Percentiles rank a stretch among this genome's conserved stretches.
Evolutionary conservation across 2,888 invertebrate genomes (phyloP).

Genomic region (Lasioglossum figueresi): DNA sequence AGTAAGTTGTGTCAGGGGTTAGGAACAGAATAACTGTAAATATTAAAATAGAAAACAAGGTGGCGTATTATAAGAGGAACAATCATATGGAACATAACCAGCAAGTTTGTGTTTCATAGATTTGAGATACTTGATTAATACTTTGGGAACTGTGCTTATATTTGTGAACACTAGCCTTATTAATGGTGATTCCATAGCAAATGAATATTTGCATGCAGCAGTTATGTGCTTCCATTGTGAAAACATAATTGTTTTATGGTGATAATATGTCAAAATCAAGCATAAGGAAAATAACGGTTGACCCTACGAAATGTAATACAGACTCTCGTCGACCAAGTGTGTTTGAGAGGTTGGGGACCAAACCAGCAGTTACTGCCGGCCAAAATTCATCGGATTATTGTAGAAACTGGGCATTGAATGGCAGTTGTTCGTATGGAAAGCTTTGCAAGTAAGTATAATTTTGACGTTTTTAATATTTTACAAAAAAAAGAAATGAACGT

Average conservation of each 20-base stretch:
- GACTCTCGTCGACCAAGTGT: conserved; percentile 90
- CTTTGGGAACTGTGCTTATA: conserved; percentile 13
- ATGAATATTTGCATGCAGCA: conserved; percentile 75
- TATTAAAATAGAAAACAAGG: conserved; percentile 11
- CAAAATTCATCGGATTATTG: conserved; percentile 88
- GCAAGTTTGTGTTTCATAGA: conserved; percentile 7
- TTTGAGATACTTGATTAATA: conserved; percentile 22
- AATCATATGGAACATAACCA: conserved; percentile 20
- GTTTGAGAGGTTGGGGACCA: conserved; percentile 92
- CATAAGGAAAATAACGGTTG: conserved; percentile 91
- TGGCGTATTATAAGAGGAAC: neutral
- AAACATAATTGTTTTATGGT: conserved; percentile 82
- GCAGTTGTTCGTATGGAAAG: conserved; percentile 91
- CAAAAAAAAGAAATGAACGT: neutral
- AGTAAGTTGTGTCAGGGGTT: conserved; percentile 19
- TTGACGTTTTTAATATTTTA: conserved; percentile 20
- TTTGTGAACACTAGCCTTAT: conserved; percentile 30
- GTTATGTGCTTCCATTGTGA: conserved; percentile 82
- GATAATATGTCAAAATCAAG: conserved; percentile 88
- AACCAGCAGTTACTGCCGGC: conserved; percentile 85
- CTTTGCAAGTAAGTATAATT: conserved; percentile 87
- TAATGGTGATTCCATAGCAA: conserved; percentile 66
- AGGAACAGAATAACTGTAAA: conserved; percentile 34
- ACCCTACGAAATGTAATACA: conserved; percentile 88
- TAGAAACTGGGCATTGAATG: conserved; percentile 91